phyloP scores from a whole-genome alignment of 2,113 vertebrate genomes.

The Ptyas mucosa region DNA sequence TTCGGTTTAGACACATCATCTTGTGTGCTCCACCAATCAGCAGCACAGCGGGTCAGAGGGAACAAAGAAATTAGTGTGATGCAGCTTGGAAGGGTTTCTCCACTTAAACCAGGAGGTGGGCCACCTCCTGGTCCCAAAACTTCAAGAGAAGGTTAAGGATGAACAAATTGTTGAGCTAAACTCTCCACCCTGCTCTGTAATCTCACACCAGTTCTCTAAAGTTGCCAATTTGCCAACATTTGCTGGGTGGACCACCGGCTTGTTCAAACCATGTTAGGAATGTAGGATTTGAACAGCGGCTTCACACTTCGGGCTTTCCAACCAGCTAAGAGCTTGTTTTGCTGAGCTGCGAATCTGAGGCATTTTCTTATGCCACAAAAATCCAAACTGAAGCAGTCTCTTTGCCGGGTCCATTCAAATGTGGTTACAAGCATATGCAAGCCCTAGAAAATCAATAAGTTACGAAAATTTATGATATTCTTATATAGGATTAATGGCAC shows the following conservation, averaged over 20 bases:
- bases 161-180: neutral
- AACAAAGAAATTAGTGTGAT: conserved; percentile 21
- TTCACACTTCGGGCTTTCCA: neutral
- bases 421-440: neutral
- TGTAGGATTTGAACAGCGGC: neutral
- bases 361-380: neutral
- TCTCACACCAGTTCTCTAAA: neutral
- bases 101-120: neutral
- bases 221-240: neutral
- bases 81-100: neutral
- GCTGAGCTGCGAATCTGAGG: neutral
- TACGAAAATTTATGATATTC: neutral
- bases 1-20: conserved; percentile 43
- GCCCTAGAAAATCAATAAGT: neutral
- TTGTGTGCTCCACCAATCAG: conserved; percentile 17
- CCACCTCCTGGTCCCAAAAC: accelerated
- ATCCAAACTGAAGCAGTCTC: neutral
- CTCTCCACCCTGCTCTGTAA: neutral
- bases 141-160: accelerated
- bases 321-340: neutral
- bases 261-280: neutral
- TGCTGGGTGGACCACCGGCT: neutral
- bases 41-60: neutral
- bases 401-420: neutral
- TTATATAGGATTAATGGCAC: neutral